Base-by-base conservation (phyloP, 2,888 invertebrate species). In the Diaphora mendica region DNA sequence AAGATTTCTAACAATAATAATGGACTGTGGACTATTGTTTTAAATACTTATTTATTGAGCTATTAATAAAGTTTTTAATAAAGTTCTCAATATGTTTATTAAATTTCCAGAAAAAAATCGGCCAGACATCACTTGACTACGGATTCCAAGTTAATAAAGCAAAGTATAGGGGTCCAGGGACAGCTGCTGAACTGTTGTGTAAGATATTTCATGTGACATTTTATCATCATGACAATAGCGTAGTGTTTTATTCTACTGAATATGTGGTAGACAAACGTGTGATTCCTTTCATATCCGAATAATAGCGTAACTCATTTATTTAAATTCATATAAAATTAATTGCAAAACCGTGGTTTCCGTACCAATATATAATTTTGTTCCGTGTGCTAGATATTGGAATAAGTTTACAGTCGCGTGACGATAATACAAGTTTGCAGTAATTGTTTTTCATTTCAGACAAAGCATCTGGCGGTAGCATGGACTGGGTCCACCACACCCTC, bases 401-500 rank as follows among this genome's bases (percentile, higher is more conserved):
- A 39, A 39, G 35, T 11, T 11, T 39, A 39, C 39, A 39, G 11
- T 39, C 11, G 39, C 7, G 2, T 23, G 8, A 20, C 2, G 5
- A 51, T 51, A 20, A 51, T 8, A 23, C 1, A 23, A 51, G 26
- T 11, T 26, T 59, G 11, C 4, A 59, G 20, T 20, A 7, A 8
- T 35, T 35, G 3, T 33, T 30, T n/a, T 44, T 13, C 44, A 75
- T 69, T 35, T 68, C 3, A 96, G 96, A 96, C 80, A 94, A 94
- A 76, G 96, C 96, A 0, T 96, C 96, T 39, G 97, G 97, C 0
- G 94, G 96, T 39, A 96, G 96, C 75, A 95, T 96, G 90, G 97
- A 97, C 86, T 97, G 97, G 96, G 97, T 96, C 0, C 96, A 97
- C 51, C 94, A 95, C 2, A 90, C 89, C 0, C 91, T 96, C 0